Evolutionary conservation across 1,140 invertebrate genomes (phyloP).

Genomic region (Phocides pigmalion): DNA sequence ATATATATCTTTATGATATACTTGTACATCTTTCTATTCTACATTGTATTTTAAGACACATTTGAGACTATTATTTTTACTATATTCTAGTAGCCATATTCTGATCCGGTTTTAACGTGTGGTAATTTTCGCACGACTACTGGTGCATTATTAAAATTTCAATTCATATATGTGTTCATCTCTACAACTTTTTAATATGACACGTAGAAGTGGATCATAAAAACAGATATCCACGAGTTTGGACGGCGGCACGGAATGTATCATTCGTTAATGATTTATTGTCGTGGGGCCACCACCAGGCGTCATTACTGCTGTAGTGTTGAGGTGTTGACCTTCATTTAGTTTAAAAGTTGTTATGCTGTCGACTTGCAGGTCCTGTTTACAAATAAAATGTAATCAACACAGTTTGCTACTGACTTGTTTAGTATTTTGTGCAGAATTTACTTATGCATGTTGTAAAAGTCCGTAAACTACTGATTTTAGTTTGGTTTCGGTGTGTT

Average conservation of each 20-base stretch:
- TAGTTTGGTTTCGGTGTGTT: background rate
- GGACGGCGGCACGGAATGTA: conserved; percentile 28
- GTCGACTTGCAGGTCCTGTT: conserved; percentile 35
- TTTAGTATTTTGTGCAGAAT: conserved; percentile 20
- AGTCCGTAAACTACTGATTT: background rate
- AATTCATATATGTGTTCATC: conserved; percentile 20
- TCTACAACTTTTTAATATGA: conserved; percentile 30
- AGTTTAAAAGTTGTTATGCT: conserved; percentile 51
- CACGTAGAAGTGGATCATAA: conserved; percentile 26
- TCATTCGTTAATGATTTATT: conserved; percentile 33
- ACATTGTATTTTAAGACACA: background rate
- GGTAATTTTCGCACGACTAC: conserved; percentile 9
- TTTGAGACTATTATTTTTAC: conserved; percentile 7
- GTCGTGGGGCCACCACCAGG: conserved; percentile 28
- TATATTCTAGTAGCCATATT: conserved; percentile 14
- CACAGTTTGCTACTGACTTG: conserved; percentile 24
- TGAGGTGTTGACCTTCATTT: conserved; percentile 45
- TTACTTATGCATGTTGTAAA: background rate
- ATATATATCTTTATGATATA: background rate
- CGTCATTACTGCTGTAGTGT: conserved; percentile 29
- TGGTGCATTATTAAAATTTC: conserved; percentile 26
- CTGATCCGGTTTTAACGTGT: conserved; percentile 9
- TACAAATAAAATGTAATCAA: conserved; percentile 36
- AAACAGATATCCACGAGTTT: conserved; percentile 31
- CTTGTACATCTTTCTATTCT: background rate